Conservation (phyloP, 2,797 vertebrate species). For the Lophotriccus pileatus region DNA sequence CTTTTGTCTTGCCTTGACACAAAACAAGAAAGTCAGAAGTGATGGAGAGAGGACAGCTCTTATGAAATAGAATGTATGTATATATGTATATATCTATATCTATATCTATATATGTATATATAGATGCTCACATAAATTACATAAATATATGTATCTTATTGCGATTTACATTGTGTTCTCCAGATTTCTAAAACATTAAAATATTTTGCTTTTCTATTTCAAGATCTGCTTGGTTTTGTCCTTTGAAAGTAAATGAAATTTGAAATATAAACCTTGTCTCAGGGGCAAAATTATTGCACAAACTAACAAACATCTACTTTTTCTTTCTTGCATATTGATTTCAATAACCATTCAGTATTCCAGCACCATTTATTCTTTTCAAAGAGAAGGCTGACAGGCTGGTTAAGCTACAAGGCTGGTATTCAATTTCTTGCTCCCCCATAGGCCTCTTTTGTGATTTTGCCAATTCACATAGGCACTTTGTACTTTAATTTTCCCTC, state of each 20-base stretch:
- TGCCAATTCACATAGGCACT: neutral
- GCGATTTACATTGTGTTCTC: neutral
- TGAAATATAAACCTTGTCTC: neutral
- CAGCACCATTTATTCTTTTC: neutral
- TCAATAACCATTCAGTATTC: neutral
- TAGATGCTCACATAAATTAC: neutral
- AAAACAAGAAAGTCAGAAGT: neutral
- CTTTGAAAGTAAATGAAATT: neutral
- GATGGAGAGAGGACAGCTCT: neutral
- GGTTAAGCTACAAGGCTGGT: neutral
- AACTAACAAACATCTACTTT: neutral
- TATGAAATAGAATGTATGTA: fast-evolving
- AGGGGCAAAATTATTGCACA: neutral
- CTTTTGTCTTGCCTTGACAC: neutral
- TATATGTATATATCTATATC: fast-evolving
- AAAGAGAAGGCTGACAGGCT: neutral
- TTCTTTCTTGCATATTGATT: neutral
- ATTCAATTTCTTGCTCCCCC: slow-evolving; percentile 15
- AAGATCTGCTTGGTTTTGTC: neutral
- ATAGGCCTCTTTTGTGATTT: slow-evolving; percentile 13
- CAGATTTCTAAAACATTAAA: neutral
- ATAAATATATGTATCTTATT: neutral
- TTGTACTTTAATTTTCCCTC: slow-evolving; percentile 13
- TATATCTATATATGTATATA: neutral
- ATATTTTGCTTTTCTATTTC: neutral